Conservation (phyloP, 2,888 invertebrate species). For the Brachypterus glaber region DNA sequence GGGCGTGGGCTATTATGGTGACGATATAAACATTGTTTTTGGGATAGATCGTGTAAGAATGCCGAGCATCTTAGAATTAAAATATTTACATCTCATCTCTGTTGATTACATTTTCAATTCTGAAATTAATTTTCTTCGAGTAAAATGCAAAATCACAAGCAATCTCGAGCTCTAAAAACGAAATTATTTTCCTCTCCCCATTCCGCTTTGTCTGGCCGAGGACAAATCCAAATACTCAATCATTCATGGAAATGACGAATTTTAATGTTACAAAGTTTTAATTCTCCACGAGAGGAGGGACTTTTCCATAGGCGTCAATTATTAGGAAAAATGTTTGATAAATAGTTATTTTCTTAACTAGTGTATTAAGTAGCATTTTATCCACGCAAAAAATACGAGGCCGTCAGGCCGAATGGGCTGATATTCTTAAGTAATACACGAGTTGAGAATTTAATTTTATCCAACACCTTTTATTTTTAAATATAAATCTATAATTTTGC, state of each 20-base stretch:
- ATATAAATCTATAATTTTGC: too few species aligned
- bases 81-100: conserved; percentile 39
- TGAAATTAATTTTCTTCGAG: conserved; percentile 39
- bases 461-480: too few species aligned
- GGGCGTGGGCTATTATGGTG: too few species aligned
- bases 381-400: too few species aligned
- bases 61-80: conserved; percentile 31
- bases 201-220: conserved; percentile 33
- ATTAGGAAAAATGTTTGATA: too few species aligned
- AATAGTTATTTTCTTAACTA: too few species aligned
- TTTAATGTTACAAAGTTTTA: conserved; percentile 41
- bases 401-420: too few species aligned
- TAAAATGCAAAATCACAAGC: conserved; percentile 39
- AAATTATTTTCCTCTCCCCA: conserved; percentile 35
- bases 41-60: conserved; percentile 18
- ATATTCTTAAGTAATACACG: too few species aligned
- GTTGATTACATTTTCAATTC: conserved; percentile 39
- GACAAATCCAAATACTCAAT: conserved; percentile 38
- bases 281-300: conserved; percentile 29
- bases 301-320: too few species aligned
- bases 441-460: too few species aligned
- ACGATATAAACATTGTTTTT: too few species aligned
- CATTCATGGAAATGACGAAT: conserved; percentile 42
- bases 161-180: conserved; percentile 36
- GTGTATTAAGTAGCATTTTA: too few species aligned